Evolutionary conservation across 2,113 vertebrate species (phyloP).

Genomic region (Dasypus novemcinctus): DNA sequence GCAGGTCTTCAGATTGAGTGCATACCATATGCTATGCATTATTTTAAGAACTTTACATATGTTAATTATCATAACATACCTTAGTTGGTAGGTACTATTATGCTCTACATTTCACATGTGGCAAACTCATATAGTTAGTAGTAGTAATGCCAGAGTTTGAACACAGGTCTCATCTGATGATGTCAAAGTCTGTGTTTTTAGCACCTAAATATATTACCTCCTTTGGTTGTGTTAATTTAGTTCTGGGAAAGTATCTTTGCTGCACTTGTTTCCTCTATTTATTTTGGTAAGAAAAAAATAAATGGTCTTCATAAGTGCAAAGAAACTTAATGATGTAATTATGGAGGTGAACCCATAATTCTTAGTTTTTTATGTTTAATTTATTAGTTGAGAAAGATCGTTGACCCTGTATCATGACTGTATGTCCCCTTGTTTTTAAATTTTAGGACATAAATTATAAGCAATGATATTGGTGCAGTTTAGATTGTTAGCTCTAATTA

Average conservation of each 20-base stretch:
- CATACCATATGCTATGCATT: not conserved
- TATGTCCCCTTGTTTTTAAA: slow-evolving; percentile 21
- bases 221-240: not conserved
- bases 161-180: not conserved
- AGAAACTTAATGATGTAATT: slow-evolving; percentile 20
- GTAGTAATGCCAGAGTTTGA: slow-evolving; percentile 10
- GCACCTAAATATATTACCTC: not conserved
- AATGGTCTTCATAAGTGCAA: slow-evolving; percentile 13
- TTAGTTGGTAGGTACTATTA: not conserved
- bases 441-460: slow-evolving; percentile 3
- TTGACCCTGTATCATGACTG: not conserved
- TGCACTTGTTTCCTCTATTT: not conserved
- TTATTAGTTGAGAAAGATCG: slow-evolving; percentile 35
- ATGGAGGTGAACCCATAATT: not conserved
- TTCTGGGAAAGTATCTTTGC: slow-evolving; percentile 23
- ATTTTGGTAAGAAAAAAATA: slow-evolving; percentile 5
- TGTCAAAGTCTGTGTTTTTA: not conserved
- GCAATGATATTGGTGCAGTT: not conserved
- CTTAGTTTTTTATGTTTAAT: slow-evolving; percentile 41
- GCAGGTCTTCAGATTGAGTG: not conserved
- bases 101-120: not conserved
- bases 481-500: not conserved
- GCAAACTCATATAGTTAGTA: not conserved
- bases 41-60: not conserved
- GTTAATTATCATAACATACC: not conserved